Evolutionary conservation across 2,113 vertebrate species (phyloP).

Genomic region (Malurus melanocephalus): DNA sequence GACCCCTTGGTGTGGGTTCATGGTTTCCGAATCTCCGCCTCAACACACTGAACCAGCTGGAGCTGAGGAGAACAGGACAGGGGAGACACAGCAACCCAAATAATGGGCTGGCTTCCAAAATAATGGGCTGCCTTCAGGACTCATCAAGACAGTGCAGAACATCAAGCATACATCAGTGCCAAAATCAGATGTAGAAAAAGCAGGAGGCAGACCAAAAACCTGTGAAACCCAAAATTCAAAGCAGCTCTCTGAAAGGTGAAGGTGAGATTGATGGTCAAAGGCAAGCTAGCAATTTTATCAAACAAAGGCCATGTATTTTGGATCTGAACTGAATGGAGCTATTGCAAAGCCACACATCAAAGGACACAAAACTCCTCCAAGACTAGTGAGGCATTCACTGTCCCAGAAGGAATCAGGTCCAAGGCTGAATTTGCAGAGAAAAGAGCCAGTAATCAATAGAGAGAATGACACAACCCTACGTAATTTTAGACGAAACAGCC

Average conservation of each 20-base stretch:
- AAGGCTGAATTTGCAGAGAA: not conserved
- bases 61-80: not conserved
- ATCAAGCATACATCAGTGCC: not conserved
- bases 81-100: not conserved
- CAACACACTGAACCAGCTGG: not conserved
- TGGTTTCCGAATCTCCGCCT: not conserved
- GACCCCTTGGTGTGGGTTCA: rapidly evolving
- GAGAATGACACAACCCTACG: not conserved
- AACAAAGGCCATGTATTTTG: not conserved
- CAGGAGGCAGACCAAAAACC: not conserved
- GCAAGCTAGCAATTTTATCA: not conserved
- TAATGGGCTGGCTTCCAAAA: not conserved
- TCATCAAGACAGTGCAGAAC: not conserved
- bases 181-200: not conserved
- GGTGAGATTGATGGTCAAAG: not conserved
- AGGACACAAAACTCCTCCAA: not conserved
- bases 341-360: not conserved
- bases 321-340: not conserved
- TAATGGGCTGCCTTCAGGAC: not conserved
- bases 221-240: not conserved
- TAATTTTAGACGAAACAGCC: not conserved
- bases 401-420: not conserved
- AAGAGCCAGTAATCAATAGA: not conserved
- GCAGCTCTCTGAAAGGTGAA: not conserved
- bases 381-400: rapidly evolving